phyloP scores from a whole-genome alignment of 23 tunicate species.

The Botrylloides violaceus region DNA sequence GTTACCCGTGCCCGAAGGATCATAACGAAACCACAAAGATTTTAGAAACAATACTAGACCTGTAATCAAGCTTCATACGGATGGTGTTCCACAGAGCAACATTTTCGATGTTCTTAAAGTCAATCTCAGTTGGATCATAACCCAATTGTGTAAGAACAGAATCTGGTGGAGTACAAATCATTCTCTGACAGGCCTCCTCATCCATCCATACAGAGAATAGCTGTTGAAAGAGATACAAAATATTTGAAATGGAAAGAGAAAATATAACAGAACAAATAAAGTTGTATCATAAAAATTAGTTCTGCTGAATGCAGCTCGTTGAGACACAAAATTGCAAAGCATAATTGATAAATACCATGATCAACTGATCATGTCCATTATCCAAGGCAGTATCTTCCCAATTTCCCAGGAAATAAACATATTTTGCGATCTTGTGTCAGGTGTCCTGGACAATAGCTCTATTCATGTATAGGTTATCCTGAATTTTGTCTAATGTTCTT shows the following conservation, averaged over 20 bases:
- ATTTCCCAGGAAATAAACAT: too few relatives aligned
- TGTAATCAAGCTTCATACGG: slow-evolving; percentile 21
- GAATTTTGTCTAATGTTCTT: too few relatives aligned
- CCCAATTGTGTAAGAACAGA: neutral
- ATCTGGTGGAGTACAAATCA: slow-evolving; percentile 32
- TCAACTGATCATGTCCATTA: too few relatives aligned
- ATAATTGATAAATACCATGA: too few relatives aligned
- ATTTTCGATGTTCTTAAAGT: slow-evolving; percentile 20
- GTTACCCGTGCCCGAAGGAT: too few relatives aligned
- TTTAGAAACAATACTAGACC: too few relatives aligned
- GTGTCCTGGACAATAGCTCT: too few relatives aligned
- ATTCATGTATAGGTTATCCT: too few relatives aligned
- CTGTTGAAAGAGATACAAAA: neutral
- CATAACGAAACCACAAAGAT: too few relatives aligned
- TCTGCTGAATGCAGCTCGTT: neutral
- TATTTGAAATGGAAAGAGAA: neutral
- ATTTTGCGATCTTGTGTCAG: too few relatives aligned
- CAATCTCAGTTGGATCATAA: slow-evolving; percentile 5
- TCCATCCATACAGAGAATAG: slow-evolving; percentile 49
- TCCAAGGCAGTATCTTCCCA: too few relatives aligned
- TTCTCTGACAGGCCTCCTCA: slow-evolving; percentile 29
- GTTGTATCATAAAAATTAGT: neutral
- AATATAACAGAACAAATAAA: neutral
- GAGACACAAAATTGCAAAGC: too few relatives aligned
- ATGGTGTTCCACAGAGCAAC: slow-evolving; percentile 35